Percentiles rank a stretch among this genome's conserved stretches.
Evolutionary conservation across 2,797 vertebrate genomes (phyloP).

Genomic region (Naso thynnoides): DNA sequence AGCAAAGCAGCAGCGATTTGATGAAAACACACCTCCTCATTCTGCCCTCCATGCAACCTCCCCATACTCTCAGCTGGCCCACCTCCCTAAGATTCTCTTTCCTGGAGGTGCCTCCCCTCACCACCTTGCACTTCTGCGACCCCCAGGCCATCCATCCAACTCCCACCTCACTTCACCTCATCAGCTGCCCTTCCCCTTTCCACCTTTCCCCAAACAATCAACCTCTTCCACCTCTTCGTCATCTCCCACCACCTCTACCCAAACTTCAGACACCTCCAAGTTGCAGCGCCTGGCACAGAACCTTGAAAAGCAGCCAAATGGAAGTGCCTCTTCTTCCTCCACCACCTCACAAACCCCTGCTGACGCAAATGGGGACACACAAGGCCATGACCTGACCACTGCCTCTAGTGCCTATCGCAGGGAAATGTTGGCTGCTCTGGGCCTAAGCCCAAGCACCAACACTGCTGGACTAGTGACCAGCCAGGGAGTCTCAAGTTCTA

Average conservation of each 20-base stretch:
- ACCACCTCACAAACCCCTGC: constrained; percentile 61
- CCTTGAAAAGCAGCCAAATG: constrained; percentile 88
- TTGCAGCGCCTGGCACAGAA: constrained; percentile 93
- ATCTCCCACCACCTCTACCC: constrained; percentile 77
- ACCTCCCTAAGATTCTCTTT: constrained; percentile 88
- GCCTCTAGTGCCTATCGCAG: constrained; percentile 81
- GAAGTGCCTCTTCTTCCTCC: constrained; percentile 60
- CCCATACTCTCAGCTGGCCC: constrained; percentile 85
- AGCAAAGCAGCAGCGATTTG: constrained; percentile 86
- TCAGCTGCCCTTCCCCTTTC: constrained; percentile 85
- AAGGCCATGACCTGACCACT: constrained; percentile 77
- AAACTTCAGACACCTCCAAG: constrained; percentile 92
- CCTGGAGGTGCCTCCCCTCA: constrained; percentile 82
- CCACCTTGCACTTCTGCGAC: constrained; percentile 83
- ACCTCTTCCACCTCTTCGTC: constrained; percentile 81
- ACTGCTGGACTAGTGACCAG: constrained; percentile 49
- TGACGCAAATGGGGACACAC: constrained; percentile 70
- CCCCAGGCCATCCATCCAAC: constrained; percentile 73
- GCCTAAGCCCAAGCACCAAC: constrained; percentile 81
- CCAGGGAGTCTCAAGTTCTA: constrained; percentile 70
- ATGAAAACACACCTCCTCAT: constrained; percentile 88
- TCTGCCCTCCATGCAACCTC: constrained; percentile 78
- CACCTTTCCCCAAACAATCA: constrained; percentile 85
- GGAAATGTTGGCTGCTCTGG: constrained; percentile 87
- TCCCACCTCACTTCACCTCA: constrained; percentile 83